Evolutionary conservation across 2,113 vertebrate genomes (phyloP).

Genomic region (Martes martes): DNA sequence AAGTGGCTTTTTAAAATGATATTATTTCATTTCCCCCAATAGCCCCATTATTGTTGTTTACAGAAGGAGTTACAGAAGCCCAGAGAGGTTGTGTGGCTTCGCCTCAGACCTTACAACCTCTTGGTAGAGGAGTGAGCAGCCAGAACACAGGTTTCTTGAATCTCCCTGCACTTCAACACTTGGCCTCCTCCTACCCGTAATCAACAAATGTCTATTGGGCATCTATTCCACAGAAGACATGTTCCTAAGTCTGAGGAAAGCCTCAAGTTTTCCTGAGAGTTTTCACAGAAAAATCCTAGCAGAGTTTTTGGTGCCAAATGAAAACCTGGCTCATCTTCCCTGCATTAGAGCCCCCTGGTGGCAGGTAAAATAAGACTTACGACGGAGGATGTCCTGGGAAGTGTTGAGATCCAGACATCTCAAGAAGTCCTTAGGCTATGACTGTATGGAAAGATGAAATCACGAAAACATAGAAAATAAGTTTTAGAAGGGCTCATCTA

Average conservation of each 20-base stretch:
- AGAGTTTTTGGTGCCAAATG: not conserved
- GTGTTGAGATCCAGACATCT: not conserved
- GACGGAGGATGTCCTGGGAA: not conserved
- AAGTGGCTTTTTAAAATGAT: not conserved
- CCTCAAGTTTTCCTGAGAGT: not conserved
- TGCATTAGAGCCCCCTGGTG: constrained; percentile 41
- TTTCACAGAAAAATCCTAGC: not conserved
- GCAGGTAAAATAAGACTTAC: not conserved
- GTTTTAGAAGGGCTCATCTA: not conserved
- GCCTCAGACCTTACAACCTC: not conserved
- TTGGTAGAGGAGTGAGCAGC: not conserved
- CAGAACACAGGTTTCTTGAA: not conserved
- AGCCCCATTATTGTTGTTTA: not conserved
- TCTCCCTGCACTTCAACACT: not conserved
- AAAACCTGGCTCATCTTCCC: not conserved
- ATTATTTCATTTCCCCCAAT: not conserved
- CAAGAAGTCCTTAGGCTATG: not conserved
- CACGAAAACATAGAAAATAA: not conserved
- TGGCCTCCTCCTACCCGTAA: not conserved
- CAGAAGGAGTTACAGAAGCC: not conserved
- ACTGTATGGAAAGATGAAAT: not conserved
- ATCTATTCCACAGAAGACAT: not conserved
- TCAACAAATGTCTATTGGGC: not conserved
- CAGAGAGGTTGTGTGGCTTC: not conserved
- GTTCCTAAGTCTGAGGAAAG: not conserved